These are phyloP conservation scores for Halcyon malimbica DNA, from an alignment of 2,113 vertebrate genomes.

Conservation along the genomic window DNA sequence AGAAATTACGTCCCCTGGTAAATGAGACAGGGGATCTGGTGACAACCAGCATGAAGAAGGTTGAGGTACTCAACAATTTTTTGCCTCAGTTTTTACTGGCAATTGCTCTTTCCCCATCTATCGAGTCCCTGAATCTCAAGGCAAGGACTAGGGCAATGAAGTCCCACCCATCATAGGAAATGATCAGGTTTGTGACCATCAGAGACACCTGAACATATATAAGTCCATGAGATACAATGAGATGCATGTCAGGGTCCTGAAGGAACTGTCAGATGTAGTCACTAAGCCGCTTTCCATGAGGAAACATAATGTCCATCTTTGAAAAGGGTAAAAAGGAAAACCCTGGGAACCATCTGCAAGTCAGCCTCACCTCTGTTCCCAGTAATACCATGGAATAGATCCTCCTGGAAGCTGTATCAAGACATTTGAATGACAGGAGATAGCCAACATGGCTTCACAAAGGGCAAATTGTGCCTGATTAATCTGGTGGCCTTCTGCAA, in stretches of 20 bases:
- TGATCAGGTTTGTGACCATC: neutral
- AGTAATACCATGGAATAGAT: no score
- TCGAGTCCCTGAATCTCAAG: neutral
- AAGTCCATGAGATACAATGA: neutral
- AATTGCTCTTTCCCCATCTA: neutral
- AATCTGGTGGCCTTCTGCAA: neutral
- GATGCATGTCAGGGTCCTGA: neutral
- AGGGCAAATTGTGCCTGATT: neutral
- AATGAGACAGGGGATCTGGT: neutral
- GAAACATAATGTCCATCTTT: neutral
- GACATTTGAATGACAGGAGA: no score
- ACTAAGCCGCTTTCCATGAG: neutral
- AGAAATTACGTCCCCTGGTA: neutral
- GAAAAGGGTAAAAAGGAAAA: neutral
- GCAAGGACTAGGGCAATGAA: neutral
- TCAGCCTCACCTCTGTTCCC: no score
- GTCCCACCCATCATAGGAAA: no score
- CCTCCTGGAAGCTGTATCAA: no score
- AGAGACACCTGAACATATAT: neutral
- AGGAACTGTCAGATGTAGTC: neutral
- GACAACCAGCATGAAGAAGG: neutral
- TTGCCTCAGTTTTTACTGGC: neutral
- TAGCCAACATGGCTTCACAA: neutral
- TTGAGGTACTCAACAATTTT: neutral
- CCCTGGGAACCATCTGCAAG: neutral